Conservation (phyloP, 2,797 vertebrate species). For the Cossypha dichroa region DNA sequence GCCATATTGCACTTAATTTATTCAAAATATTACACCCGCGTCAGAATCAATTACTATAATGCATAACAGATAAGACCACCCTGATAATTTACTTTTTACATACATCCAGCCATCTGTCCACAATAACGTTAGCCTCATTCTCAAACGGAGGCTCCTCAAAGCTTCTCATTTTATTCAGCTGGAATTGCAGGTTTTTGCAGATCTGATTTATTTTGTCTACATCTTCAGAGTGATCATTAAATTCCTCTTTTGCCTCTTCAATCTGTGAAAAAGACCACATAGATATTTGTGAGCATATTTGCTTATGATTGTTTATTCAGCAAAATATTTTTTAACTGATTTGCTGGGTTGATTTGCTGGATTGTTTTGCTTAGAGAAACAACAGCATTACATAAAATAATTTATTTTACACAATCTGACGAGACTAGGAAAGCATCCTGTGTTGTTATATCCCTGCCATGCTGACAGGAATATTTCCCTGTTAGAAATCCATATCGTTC, state of each 20-base stretch:
- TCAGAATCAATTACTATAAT: constrained; percentile 65
- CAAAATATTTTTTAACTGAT: not conserved
- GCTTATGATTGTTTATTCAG: not conserved
- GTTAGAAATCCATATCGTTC: not conserved
- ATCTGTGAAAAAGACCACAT: constrained; percentile 77
- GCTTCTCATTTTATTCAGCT: constrained; percentile 90
- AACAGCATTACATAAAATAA: not conserved
- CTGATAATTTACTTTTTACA: constrained; percentile 71
- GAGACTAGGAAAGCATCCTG: not conserved
- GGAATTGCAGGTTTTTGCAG: constrained; percentile 89
- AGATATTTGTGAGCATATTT: not conserved
- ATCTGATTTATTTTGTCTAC: constrained; percentile 88
- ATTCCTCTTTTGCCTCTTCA: constrained; percentile 83
- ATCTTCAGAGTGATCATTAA: constrained; percentile 77
- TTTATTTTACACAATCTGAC: not conserved
- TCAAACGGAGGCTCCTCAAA: constrained; percentile 87
- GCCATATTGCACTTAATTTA: constrained; percentile 41
- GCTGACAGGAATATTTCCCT: not conserved
- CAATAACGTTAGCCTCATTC: constrained; percentile 86
- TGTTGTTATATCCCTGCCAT: not conserved
- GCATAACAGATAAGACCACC: constrained; percentile 54
- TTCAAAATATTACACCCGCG: constrained; percentile 6
- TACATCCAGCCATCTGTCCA: constrained; percentile 97
- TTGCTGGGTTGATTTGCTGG: not conserved
- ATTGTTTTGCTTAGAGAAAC: not conserved